Percentiles rank a stretch among this genome's conserved stretches.
These are phyloP conservation scores for Pipistrellus kuhlii DNA, from an alignment of 2,797 vertebrate species.

Conservation along the genomic window DNA sequence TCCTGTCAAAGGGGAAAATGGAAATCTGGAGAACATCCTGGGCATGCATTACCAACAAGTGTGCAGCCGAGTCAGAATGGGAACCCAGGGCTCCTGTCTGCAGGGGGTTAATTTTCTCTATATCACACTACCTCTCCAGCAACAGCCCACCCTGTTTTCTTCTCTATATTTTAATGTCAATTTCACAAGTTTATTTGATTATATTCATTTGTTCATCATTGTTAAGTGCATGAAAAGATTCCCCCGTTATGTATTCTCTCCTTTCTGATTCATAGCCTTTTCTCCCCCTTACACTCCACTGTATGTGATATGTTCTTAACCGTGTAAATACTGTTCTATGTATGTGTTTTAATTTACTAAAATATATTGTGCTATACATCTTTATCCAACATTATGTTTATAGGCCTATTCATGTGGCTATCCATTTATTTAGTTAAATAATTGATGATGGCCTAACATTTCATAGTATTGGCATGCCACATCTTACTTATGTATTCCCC, in stretches of 20 bases:
- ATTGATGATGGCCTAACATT: neutral
- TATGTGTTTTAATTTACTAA: slow-evolving; percentile 25
- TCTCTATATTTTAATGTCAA: neutral
- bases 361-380: neutral
- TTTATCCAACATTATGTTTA: neutral
- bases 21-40: neutral
- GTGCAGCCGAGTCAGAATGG: neutral
- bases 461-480: neutral
- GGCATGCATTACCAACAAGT: neutral
- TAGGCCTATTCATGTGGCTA: neutral
- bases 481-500: neutral
- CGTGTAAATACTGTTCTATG: neutral
- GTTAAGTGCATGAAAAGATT: neutral
- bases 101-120: neutral
- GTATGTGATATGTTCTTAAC: neutral
- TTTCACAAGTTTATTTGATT: neutral
- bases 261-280: neutral
- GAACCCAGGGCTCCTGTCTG: neutral
- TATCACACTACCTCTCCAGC: neutral
- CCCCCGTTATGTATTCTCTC: neutral
- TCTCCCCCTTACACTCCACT: neutral
- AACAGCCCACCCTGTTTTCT: neutral
- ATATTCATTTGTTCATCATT: neutral
- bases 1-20: neutral
- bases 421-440: neutral